phyloP scores from a whole-genome alignment of 2,888 invertebrate genomes.

The Thymelicus lineola region DNA sequence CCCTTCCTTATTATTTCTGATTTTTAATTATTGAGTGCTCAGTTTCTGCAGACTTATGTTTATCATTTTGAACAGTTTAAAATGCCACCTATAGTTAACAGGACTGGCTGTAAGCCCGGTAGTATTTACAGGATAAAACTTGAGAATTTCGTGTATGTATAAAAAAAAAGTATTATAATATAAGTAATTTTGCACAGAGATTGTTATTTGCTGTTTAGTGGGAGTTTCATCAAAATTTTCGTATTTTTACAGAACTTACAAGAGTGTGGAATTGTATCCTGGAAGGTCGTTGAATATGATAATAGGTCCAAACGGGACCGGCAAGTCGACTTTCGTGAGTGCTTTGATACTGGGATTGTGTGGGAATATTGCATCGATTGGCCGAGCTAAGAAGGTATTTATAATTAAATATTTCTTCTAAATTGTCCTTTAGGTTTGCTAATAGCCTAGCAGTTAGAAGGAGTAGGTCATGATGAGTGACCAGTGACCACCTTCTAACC shows the following conservation, averaged over 20 bases:
- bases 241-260: constrained; percentile 87
- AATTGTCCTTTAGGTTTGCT: too few species aligned
- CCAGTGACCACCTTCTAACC: too few species aligned
- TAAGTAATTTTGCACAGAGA: neutral
- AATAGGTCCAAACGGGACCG: constrained; percentile 97
- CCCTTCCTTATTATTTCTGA: too few species aligned
- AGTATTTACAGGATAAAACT: constrained; percentile 83
- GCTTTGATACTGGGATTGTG: constrained; percentile 96
- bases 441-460: too few species aligned
- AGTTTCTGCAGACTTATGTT: neutral
- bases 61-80: constrained; percentile 23
- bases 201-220: neutral
- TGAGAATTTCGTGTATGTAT: constrained; percentile 85
- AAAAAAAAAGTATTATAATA: too few species aligned
- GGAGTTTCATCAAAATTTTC: constrained; percentile 34
- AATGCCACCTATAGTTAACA: constrained; percentile 68
- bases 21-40: too few species aligned
- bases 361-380: constrained; percentile 92
- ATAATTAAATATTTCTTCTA: constrained; percentile 43
- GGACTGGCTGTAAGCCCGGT: constrained; percentile 66
- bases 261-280: constrained; percentile 88
- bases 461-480: too few species aligned
- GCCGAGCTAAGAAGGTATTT: constrained; percentile 87
- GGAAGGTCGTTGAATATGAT: constrained; percentile 94
- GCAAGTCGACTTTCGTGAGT: constrained; percentile 97